Base-by-base conservation (phyloP, 2,888 invertebrate species). In the Atrina japonica region DNA sequence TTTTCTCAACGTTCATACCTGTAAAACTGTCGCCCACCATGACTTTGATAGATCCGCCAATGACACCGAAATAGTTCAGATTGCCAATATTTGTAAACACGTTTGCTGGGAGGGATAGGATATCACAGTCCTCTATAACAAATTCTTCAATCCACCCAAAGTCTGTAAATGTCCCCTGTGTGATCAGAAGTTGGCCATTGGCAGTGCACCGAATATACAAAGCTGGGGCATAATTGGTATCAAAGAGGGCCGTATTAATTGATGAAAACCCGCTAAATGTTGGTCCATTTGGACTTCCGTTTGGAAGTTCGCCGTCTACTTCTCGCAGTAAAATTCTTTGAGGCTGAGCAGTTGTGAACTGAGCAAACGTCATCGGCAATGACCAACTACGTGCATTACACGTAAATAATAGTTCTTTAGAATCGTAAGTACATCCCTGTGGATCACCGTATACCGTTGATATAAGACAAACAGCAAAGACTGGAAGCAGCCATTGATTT, bases 11-110 rank as follows among this genome's bases (percentile, higher is more conserved):
- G 49, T 70, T 73, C 16, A 83, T 58, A 1, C 77, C 77, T 2
- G 61, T 68, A 73, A 83, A 73, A 41, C 72, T 76, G 60, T 80
- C 75, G 6, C 75, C 66, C 18, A 76, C 71, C n/a, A 81, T 66
- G 29, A 50, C 65, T 29, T 77, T 70, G 47, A 83, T 75, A 25
- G 70, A 58, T 2, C 83, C 81, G 1, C 76, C 77, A 18, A 76
- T 67, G 29, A 83, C 73, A 16, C 64, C 65, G 45, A 83, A 76
- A 18, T 68, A 74, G 45, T 83, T 81, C 25, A 83, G 55, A 16
- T 69, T 60, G 3, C 60, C 68, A 7, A 83, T 56, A 21, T 77
- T 69, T 21, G 47, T 56, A 65, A 83, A 83, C 14, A 66, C 70
- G 2, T 66, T 47, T 16, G 75, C 73, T 1, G 80, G 78, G 9